Evolutionary conservation across 2,113 vertebrate species (phyloP).

Genomic region (Circaetus gallicus): DNA sequence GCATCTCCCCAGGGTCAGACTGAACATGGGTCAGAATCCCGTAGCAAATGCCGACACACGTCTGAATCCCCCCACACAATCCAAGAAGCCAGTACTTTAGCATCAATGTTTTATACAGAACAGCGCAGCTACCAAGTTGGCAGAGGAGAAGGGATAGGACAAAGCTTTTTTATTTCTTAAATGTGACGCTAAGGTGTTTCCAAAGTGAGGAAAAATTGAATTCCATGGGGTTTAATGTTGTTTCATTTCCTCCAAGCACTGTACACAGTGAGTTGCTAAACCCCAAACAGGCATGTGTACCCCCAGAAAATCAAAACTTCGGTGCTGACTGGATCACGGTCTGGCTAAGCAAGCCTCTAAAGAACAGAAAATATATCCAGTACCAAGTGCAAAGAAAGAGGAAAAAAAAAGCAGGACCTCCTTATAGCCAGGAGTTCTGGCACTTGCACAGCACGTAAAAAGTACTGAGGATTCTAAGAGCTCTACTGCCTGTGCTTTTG

Average conservation of each 20-base stretch:
- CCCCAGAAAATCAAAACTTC: not conserved
- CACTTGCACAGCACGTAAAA: accelerated
- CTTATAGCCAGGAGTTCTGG: not conserved
- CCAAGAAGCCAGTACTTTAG: not conserved
- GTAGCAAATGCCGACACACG: accelerated
- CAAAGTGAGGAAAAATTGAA: not conserved
- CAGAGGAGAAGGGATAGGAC: not conserved
- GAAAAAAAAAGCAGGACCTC: not conserved
- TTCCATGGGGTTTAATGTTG: not conserved
- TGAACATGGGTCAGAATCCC: not conserved
- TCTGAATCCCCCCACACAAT: not conserved
- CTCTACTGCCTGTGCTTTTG: not conserved
- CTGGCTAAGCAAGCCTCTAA: not conserved
- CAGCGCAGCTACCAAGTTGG: not conserved
- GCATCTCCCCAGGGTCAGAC: not conserved
- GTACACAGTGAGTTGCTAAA: not conserved
- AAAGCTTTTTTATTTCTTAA: not conserved
- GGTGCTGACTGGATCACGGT: not conserved
- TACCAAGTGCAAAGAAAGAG: not conserved
- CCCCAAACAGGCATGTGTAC: not conserved
- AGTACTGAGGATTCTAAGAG: not conserved
- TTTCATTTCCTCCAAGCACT: not conserved
- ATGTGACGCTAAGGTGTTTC: not conserved
- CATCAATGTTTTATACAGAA: not conserved
- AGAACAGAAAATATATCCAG: not conserved